These are phyloP conservation scores for Pristis pectinata DNA, from an alignment of 2,797 vertebrate species.

Conservation along the genomic window DNA sequence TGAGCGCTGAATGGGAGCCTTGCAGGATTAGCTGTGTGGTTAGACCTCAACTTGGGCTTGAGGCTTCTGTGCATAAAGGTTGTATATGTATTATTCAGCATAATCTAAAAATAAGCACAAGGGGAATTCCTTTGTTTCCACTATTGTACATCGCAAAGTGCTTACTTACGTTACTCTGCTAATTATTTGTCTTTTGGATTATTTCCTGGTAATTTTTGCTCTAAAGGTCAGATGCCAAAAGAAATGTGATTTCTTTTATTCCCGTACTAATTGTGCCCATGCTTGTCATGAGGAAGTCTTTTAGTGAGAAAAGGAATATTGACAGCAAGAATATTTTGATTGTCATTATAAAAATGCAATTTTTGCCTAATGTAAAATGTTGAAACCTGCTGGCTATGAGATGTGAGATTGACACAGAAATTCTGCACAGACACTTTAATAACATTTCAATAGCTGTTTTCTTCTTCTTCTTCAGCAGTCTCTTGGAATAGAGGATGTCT, in stretches of 20 bases:
- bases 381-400: not conserved
- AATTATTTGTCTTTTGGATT: conserved; percentile 47
- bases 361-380: not conserved
- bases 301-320: conserved; percentile 40
- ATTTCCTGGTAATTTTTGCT: conserved; percentile 46
- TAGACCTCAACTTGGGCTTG: not conserved
- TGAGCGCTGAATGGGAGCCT: conserved; percentile 1
- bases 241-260: conserved; percentile 42
- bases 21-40: conserved; percentile 14
- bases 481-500: too few relatives aligned
- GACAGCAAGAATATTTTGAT: conserved; percentile 31
- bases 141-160: not conserved
- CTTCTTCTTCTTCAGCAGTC: too few relatives aligned
- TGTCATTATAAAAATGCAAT: not conserved
- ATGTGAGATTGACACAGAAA: not conserved
- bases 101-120: conserved; percentile 25
- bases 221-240: conserved; percentile 41
- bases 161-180: not conserved
- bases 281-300: not conserved
- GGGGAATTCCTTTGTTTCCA: not conserved
- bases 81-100: not conserved
- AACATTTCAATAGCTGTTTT: too few relatives aligned
- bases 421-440: not conserved
- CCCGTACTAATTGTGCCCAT: conserved; percentile 46
- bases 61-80: not conserved